Conservation (phyloP, 2,797 vertebrate genomes). For the Artibeus lituratus region DNA sequence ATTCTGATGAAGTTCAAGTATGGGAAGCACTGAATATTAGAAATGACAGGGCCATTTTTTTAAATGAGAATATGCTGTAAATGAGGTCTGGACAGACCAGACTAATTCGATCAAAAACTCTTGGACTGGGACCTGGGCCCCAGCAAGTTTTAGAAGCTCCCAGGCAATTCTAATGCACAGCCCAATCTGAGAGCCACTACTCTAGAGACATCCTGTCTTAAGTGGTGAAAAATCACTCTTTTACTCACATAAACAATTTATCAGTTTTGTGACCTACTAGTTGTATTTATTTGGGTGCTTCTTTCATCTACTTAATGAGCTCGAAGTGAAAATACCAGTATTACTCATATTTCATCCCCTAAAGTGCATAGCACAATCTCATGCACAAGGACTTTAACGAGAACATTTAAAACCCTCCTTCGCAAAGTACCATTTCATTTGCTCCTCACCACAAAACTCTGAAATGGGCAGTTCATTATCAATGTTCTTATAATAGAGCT, state of each 20-base stretch:
- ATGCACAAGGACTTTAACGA: not conserved
- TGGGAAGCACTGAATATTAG: not conserved
- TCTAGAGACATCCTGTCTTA: not conserved
- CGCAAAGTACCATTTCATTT: not conserved
- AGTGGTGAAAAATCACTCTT: not conserved
- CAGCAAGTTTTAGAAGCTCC: not conserved
- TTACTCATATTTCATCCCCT: not conserved
- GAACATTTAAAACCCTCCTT: not conserved
- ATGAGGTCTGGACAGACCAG: not conserved
- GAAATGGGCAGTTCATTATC: not conserved
- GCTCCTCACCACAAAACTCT: not conserved
- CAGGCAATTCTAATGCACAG: not conserved
- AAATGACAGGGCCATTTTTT: not conserved
- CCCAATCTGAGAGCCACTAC: not conserved
- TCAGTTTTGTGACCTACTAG: not conserved
- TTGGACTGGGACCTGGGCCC: not conserved
- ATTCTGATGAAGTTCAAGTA: not conserved
- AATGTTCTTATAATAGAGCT: not conserved
- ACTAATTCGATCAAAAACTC: conserved; percentile 34
- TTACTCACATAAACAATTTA: not conserved
- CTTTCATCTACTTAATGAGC: not conserved
- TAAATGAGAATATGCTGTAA: not conserved
- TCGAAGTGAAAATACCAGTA: not conserved
- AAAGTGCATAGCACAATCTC: not conserved
- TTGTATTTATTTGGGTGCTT: conserved; percentile 25